phyloP scores from a whole-genome alignment of 2,888 invertebrate species.

The Eupithecia subfuscata region DNA sequence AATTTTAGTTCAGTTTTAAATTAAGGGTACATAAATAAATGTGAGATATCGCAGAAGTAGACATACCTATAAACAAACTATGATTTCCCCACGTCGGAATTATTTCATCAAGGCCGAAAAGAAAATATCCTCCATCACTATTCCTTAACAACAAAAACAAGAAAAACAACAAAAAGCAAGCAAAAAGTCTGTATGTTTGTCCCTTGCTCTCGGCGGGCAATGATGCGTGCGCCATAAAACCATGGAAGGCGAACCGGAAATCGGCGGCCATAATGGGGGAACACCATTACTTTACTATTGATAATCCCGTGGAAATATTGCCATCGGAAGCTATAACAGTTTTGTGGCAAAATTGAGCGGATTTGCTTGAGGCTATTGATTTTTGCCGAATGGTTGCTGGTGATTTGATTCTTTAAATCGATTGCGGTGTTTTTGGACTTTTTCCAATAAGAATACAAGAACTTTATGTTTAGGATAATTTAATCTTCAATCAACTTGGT shows the following conservation, averaged over 20 bases:
- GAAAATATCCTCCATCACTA: slow-evolving; percentile 14
- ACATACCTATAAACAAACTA: neutral
- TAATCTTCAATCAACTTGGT: too few relatives aligned
- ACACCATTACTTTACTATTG: slow-evolving; percentile 82
- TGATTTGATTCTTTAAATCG: slow-evolving; percentile 9
- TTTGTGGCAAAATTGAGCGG: slow-evolving; percentile 82
- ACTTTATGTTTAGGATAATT: too few relatives aligned
- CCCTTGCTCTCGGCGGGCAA: slow-evolving; percentile 64
- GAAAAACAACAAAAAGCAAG: slow-evolving; percentile 37
- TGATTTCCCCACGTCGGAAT: neutral
- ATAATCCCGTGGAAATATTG: slow-evolving; percentile 81
- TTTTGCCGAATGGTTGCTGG: slow-evolving; percentile 34
- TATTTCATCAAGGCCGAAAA: slow-evolving; percentile 14
- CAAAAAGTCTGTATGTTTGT: slow-evolving; percentile 52
- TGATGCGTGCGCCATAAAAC: slow-evolving; percentile 81
- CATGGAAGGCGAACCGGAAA: slow-evolving; percentile 74
- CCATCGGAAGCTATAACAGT: slow-evolving; percentile 82
- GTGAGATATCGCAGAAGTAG: neutral
- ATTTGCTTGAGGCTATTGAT: slow-evolving; percentile 55
- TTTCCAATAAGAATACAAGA: neutral
- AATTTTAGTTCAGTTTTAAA: too few relatives aligned
- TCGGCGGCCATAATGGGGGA: slow-evolving; percentile 81
- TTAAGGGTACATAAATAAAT: neutral
- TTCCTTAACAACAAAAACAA: slow-evolving; percentile 35
- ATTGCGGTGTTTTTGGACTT: neutral